Conservation (phyloP, 2,888 invertebrate species). For the Leptinotarsa peninsularis region DNA sequence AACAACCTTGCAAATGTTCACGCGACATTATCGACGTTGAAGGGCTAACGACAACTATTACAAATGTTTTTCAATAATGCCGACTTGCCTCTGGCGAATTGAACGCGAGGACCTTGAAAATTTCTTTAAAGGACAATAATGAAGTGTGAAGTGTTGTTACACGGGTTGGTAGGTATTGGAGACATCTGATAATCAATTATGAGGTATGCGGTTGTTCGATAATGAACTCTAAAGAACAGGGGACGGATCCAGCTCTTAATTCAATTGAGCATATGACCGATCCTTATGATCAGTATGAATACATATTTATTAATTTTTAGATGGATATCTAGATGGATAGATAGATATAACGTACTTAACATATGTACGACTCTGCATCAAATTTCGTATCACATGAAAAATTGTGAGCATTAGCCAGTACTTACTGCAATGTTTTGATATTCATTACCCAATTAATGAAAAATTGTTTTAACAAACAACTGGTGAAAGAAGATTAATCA, state of each 20-base stretch:
- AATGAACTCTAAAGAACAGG: not conserved
- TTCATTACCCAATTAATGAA: too few species aligned
- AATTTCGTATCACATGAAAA: too few species aligned
- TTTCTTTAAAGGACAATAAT: slow-evolving; percentile 16
- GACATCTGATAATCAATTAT: slow-evolving; percentile 20
- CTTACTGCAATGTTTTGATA: too few species aligned
- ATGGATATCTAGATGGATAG: too few species aligned
- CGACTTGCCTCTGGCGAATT: not conserved
- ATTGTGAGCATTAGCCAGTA: too few species aligned
- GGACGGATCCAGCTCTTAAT: not conserved
- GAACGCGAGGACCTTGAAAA: slow-evolving; percentile 19
- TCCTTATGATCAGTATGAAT: too few species aligned
- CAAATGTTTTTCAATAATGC: slow-evolving; percentile 9
- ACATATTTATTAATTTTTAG: too few species aligned
- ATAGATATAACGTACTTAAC: too few species aligned
- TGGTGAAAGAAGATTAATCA: too few species aligned
- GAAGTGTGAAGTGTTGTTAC: slow-evolving; percentile 18
- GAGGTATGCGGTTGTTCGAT: slow-evolving; percentile 11
- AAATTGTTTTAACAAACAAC: too few species aligned
- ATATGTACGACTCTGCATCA: too few species aligned
- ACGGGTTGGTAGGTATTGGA: slow-evolving; percentile 13
- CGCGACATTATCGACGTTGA: slow-evolving; percentile 7
- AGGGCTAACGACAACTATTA: slow-evolving; percentile 13
- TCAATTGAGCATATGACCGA: too few species aligned
- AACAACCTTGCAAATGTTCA: slow-evolving; percentile 16